A percentile compares a stretch with the other conserved stretches of the same genome.
Conservation (phyloP, 2,888 invertebrate species). For the Thymelicus acteon region DNA sequence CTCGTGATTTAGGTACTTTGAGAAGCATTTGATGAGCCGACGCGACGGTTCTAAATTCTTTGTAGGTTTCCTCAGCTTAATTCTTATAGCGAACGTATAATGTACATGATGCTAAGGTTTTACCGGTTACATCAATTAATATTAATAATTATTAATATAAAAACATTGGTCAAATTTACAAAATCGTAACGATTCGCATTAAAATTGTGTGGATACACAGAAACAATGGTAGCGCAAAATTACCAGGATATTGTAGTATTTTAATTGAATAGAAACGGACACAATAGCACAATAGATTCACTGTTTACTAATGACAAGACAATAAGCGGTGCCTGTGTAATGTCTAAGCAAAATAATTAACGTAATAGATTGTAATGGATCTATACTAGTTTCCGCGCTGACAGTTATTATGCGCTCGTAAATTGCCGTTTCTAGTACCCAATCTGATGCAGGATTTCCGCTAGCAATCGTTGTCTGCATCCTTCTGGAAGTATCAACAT, state of each 20-base stretch:
- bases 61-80: no score
- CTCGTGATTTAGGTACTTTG: no score
- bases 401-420: conserved; percentile 44
- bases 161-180: no score
- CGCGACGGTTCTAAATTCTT: no score
- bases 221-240: conserved; percentile 2
- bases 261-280: not conserved
- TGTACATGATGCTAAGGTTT: no score
- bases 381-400: conserved; percentile 12
- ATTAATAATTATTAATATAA: no score
- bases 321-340: conserved; percentile 15
- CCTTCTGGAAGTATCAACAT: conserved; percentile 51
- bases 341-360: conserved; percentile 11
- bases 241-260: not conserved
- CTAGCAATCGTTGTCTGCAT: conserved; percentile 45
- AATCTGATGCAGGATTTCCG: conserved; percentile 51
- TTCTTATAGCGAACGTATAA: no score
- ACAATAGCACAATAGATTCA: conserved; percentile 13
- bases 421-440: conserved; percentile 18
- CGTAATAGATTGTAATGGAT: conserved; percentile 13
- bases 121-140: no score
- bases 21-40: no score
- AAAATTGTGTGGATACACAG: not conserved
- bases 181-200: no score
- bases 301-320: conserved; percentile 18